Base-by-base conservation (phyloP, 2,113 vertebrate genomes). In the Calcarius ornatus region DNA sequence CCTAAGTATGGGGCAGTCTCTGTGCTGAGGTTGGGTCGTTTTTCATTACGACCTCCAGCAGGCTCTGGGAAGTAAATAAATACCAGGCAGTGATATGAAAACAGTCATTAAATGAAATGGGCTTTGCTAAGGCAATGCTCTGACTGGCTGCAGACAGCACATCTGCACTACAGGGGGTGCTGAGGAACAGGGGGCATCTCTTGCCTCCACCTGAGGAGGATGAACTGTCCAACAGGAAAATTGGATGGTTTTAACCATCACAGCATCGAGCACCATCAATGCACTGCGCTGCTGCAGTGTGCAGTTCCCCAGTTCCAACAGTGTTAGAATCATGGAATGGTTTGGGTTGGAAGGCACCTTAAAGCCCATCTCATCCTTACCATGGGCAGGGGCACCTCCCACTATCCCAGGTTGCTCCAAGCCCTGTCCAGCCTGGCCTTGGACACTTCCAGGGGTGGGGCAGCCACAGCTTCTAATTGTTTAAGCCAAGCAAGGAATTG, bases 1-100 rank as follows among this genome's bases (percentile, higher is more conserved):
- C 94, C 96, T 95, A 98, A 96, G 96, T 96, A 84, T 69, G 94
- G 97, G 96, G 92, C 93, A 98, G 96, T 97, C 97, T 97, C 95
- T 75, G 80, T 91, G 66, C 56, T 92, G 95, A 97, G 65, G 28
- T 68, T 95, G 94, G 89, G 96, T 86, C 96, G 16, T 98, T 98
- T 98, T 97, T 98, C 98, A 98, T 97, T 89, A 81, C 0, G 37
- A 86, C 86, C 96, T 97, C 96, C 95, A 95, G 95, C 87, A 86
- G 81, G 84, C 80, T 88, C 77, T 78, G 40, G 25, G 37, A 86
- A 97, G 94, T 95, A 98, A 98, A 98, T 98, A 98, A 98, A 98
- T 96, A 95, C 72, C 91, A 82, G 51, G 45, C 73, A 72, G 61
- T 75, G 93, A 43, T 89, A 92, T 10, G 92, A 87, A 85, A 95